Percentiles rank a stretch among this genome's conserved stretches.
Conservation (phyloP, 2,888 invertebrate species). For the Ormyrus pomaceus region DNA sequence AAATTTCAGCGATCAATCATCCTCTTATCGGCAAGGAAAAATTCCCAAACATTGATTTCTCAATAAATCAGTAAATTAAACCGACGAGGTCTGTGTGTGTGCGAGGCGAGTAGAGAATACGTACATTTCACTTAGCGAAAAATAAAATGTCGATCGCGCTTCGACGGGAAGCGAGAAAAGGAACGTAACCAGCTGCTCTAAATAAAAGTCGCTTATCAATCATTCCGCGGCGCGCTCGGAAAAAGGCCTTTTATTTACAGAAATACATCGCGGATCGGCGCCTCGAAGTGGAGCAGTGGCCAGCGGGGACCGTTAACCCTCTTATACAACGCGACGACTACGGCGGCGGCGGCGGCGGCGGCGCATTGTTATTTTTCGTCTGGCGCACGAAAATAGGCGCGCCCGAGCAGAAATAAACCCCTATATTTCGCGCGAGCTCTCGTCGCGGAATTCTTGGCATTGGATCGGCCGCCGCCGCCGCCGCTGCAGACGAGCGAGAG, state of each 20-base stretch:
- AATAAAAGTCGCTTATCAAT: too few species aligned
- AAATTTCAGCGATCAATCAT: too few species aligned
- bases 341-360: neutral
- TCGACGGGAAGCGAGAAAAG: neutral
- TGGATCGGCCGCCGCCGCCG: constrained; percentile 11
- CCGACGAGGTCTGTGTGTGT: too few species aligned
- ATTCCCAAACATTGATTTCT: too few species aligned
- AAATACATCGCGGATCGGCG: too few species aligned
- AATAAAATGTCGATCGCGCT: neutral
- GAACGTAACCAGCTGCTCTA: too few species aligned
- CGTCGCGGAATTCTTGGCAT: constrained; percentile 48
- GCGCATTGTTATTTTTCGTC: constrained; percentile 54
- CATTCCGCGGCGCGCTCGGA: too few species aligned
- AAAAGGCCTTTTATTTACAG: too few species aligned
- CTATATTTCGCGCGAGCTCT: neutral
- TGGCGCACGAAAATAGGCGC: constrained; percentile 48
- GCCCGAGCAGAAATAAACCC: constrained; percentile 43
- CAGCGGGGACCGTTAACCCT: constrained; percentile 44
- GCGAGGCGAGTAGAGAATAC: too few species aligned
- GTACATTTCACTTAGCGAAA: too few species aligned
- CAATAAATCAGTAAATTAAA: too few species aligned
- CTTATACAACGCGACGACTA: constrained; percentile 25
- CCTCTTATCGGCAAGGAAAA: too few species aligned
- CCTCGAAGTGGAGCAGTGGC: constrained; percentile 26
- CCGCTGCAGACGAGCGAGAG: neutral